Evolutionary conservation across 2,113 vertebrate species (phyloP).

Genomic region (Malurus melanocephalus): DNA sequence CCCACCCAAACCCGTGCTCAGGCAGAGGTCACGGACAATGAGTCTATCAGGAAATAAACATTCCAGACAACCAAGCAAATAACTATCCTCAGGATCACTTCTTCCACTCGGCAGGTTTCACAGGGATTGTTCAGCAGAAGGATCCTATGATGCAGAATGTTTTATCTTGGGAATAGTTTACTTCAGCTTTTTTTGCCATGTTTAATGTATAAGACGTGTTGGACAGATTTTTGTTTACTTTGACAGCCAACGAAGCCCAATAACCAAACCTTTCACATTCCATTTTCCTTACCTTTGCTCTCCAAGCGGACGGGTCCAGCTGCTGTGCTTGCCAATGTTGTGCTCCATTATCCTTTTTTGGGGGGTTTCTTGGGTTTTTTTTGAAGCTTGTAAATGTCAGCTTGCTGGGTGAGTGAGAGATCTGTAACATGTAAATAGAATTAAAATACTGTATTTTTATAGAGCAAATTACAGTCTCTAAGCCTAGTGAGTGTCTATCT

Average conservation of each 20-base stretch:
- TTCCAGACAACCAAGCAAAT: conserved; percentile 78
- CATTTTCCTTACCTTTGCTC: conserved; percentile 1
- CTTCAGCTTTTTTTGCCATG: conserved; percentile 20
- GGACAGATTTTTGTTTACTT: neutral
- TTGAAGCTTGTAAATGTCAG: conserved; percentile 48
- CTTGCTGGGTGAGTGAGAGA: conserved; percentile 50
- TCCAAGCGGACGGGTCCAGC: neutral
- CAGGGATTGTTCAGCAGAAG: conserved; percentile 35
- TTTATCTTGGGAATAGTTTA: conserved; percentile 42
- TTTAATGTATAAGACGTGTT: neutral
- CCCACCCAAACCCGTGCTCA: conserved; percentile 78
- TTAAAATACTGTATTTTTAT: conserved; percentile 76
- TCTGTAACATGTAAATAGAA: conserved; percentile 61
- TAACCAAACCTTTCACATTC: neutral
- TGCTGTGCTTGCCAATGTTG: conserved; percentile 3
- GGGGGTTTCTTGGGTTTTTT: neutral
- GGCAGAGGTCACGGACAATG: conserved; percentile 92
- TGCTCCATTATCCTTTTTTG: neutral
- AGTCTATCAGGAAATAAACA: conserved; percentile 87
- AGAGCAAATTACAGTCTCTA: conserved; percentile 59
- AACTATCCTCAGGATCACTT: conserved; percentile 56
- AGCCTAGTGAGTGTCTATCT: conserved; percentile 39
- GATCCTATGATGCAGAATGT: conserved; percentile 46
- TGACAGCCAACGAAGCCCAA: neutral
- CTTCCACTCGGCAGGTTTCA: conserved; percentile 14